phyloP scores from a whole-genome alignment of 2,888 invertebrate species.

The Argyra leucocephala region DNA sequence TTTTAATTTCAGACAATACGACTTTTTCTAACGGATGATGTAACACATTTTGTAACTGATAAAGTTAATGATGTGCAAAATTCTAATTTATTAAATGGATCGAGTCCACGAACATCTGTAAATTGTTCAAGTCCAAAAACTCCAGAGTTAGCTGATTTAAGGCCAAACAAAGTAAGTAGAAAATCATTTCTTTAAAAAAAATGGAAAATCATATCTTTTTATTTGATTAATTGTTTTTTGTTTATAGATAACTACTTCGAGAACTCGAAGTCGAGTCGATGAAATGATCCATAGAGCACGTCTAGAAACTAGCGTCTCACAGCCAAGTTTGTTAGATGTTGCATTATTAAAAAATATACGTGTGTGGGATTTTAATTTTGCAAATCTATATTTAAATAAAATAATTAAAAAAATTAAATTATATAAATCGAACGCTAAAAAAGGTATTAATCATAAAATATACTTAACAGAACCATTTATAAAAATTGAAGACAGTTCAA shows the following conservation, averaged over 20 bases:
- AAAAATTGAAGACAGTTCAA: constrained; percentile 53
- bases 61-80: constrained; percentile 24
- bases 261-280: constrained; percentile 54
- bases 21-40: constrained; percentile 39
- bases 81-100: background rate
- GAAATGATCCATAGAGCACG: constrained; percentile 70
- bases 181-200: background rate
- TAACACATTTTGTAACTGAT: constrained; percentile 43
- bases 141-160: no score
- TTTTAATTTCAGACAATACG: constrained; percentile 25
- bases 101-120: constrained; percentile 8
- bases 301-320: constrained; percentile 24
- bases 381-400: constrained; percentile 57
- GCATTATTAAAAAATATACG: constrained; percentile 22
- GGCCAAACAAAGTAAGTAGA: no score
- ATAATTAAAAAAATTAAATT: constrained; percentile 42
- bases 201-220: background rate
- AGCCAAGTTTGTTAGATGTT: background rate
- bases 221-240: constrained; percentile 11
- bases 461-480: constrained; percentile 58
- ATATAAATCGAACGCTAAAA: constrained; percentile 27
- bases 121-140: constrained; percentile 21
- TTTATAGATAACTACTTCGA: constrained; percentile 18
- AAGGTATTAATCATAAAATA: constrained; percentile 43
- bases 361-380: constrained; percentile 51